Evolutionary conservation across 2,888 invertebrate genomes (phyloP).

Genomic region (Pandemis corylana): DNA sequence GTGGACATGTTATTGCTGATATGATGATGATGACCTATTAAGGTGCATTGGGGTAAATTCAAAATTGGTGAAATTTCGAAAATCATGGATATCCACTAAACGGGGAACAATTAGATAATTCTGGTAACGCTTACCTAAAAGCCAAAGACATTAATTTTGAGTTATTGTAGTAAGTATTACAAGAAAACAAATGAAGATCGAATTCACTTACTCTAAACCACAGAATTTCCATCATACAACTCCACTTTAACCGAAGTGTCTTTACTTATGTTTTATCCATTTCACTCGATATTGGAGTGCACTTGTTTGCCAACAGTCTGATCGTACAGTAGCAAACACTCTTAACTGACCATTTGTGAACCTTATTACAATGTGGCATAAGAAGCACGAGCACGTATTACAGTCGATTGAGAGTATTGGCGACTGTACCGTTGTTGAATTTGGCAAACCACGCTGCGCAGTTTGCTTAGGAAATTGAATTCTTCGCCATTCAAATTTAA

Average conservation of each 20-base stretch:
- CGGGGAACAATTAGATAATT: too few species aligned
- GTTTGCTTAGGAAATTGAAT: slow-evolving; percentile 44
- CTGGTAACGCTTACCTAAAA: too few species aligned
- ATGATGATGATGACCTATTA: too few species aligned
- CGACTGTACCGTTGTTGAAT: slow-evolving; percentile 47
- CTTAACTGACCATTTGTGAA: neutral
- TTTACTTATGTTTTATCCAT: slow-evolving; percentile 18
- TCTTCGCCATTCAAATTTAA: slow-evolving; percentile 25
- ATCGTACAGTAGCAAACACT: slow-evolving; percentile 28
- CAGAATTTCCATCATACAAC: neutral
- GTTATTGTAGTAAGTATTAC: neutral
- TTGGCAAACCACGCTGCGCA: slow-evolving; percentile 42
- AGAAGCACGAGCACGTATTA: too few species aligned
- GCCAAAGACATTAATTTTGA: neutral
- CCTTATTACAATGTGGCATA: neutral
- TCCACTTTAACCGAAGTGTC: slow-evolving; percentile 17
- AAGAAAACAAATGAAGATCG: neutral
- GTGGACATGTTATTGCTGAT: too few species aligned
- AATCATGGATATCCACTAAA: too few species aligned
- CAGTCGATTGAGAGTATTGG: neutral
- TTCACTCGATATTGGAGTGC: slow-evolving; percentile 40
- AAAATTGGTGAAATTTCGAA: too few species aligned
- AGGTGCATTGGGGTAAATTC: too few species aligned
- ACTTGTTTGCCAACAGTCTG: slow-evolving; percentile 53
- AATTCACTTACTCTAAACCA: neutral